Conservation (phyloP, 1,140 invertebrate species). For the Plectus sambesii region DNA sequence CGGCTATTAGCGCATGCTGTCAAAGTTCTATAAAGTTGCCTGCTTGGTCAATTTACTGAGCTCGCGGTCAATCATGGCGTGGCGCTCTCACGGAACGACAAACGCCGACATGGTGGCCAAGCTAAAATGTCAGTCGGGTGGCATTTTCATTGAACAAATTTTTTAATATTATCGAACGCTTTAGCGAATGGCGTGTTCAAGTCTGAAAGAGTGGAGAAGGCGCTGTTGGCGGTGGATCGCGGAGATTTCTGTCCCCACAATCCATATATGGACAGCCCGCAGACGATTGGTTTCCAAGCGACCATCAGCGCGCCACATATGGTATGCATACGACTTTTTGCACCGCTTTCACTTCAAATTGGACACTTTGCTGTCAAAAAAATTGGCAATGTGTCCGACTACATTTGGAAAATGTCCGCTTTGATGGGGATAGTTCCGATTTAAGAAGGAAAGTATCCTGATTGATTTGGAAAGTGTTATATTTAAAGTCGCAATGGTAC, state of each 20-base stretch:
- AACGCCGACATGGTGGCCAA: conserved; percentile 16
- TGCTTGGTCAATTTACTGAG: no score
- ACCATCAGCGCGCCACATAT: conserved; percentile 97
- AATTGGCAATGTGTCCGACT: no score
- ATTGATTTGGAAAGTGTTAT: no score
- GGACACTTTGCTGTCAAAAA: no score
- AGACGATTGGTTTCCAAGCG: conserved; percentile 59
- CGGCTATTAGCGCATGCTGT: no score
- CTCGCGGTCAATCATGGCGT: conserved; percentile 19
- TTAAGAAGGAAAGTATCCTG: no score
- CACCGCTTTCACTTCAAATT: conserved; percentile 3
- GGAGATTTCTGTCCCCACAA: conserved; percentile 59
- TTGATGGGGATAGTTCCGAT: no score
- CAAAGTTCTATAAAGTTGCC: no score
- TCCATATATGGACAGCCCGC: conserved; percentile 79
- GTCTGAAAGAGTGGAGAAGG: conserved; percentile 62
- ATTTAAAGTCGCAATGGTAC: no score
- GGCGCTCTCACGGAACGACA: conserved; percentile 17
- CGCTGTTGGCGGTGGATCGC: conserved; percentile 74
- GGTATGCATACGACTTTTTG: conserved; percentile 53
- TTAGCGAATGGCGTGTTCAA: conserved; percentile 67
- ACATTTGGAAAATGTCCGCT: no score
- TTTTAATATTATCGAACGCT: conserved; percentile 2
- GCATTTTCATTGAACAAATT: background rate
- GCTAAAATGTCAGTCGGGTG: conserved; percentile 17